Conservation (phyloP, 2,113 vertebrate genomes). For the Datnioides undecimradiatus region DNA sequence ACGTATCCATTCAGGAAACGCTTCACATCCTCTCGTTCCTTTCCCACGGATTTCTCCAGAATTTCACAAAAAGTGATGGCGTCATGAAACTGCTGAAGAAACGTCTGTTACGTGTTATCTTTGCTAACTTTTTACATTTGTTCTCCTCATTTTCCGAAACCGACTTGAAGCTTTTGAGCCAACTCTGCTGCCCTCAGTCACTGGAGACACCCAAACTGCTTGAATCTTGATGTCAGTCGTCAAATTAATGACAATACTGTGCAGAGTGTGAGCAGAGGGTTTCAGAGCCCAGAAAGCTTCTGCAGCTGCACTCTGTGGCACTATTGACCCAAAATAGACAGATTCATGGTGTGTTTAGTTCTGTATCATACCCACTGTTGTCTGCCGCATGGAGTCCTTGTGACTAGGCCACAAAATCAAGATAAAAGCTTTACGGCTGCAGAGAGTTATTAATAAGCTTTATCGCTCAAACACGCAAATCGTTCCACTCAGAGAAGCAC, state of each 20-base stretch:
- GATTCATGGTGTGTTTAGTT: slow-evolving; percentile 56
- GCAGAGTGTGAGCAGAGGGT: slow-evolving; percentile 13
- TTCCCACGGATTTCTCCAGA: slow-evolving; percentile 43
- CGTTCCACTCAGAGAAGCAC: slow-evolving; percentile 11
- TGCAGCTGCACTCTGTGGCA: slow-evolving; percentile 39
- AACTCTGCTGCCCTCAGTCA: not conserved
- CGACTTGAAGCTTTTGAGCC: not conserved
- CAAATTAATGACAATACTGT: slow-evolving; percentile 13
- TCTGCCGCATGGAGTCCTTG: slow-evolving; percentile 63
- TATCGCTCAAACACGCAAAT: slow-evolving; percentile 22
- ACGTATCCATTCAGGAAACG: slow-evolving; percentile 73
- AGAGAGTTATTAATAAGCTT: not conserved
- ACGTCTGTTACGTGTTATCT: not conserved
- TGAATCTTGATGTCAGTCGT: slow-evolving; percentile 19
- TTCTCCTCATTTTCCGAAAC: not conserved
- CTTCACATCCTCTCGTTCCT: slow-evolving; percentile 57
- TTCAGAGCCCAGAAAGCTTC: slow-evolving; percentile 1
- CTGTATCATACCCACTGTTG: slow-evolving; percentile 59
- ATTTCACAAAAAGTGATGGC: slow-evolving; percentile 11
- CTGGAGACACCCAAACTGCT: not conserved
- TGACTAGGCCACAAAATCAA: slow-evolving; percentile 70
- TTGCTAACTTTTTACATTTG: not conserved
- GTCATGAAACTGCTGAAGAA: not conserved
- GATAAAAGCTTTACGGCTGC: slow-evolving; percentile 29
- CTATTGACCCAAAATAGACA: slow-evolving; percentile 47